Conservation (phyloP, 2,888 invertebrate species). For the Oscheius myriophilus region DNA sequence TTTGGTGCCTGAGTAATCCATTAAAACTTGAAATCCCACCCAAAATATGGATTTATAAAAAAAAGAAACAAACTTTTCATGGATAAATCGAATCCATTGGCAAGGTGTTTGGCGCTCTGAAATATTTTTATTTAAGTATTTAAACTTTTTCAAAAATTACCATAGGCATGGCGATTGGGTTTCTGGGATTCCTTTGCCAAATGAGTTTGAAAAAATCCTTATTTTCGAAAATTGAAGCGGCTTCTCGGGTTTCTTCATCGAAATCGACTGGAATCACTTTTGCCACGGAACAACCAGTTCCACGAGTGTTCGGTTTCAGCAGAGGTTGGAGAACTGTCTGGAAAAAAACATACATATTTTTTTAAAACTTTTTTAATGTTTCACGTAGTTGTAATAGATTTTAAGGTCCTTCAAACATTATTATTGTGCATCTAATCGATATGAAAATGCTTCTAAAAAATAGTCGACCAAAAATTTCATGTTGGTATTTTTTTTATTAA, state of each 20-base stretch:
- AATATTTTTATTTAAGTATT: no score
- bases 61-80: conserved; percentile 2
- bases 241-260: conserved; percentile 1
- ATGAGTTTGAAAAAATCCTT: conserved; percentile 16
- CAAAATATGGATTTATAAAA: no score
- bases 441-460: no score
- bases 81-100: background rate
- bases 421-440: no score
- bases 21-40: no score
- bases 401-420: no score
- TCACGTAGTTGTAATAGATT: no score
- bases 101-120: background rate
- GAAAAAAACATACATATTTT: background rate
- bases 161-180: conserved; percentile 11
- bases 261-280: conserved; percentile 5
- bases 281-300: conserved; percentile 10
- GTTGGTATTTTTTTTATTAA: no score
- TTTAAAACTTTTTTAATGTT: no score
- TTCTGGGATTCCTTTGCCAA: conserved; percentile 20
- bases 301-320: conserved; percentile 3
- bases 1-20: no score
- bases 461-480: no score
- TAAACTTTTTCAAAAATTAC: background rate
- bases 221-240: conserved; percentile 4
- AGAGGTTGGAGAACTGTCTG: conserved; percentile 26